These are phyloP conservation scores for Notodonta dromedarius DNA, from an alignment of 2,888 invertebrate species.

Conservation along the genomic window DNA sequence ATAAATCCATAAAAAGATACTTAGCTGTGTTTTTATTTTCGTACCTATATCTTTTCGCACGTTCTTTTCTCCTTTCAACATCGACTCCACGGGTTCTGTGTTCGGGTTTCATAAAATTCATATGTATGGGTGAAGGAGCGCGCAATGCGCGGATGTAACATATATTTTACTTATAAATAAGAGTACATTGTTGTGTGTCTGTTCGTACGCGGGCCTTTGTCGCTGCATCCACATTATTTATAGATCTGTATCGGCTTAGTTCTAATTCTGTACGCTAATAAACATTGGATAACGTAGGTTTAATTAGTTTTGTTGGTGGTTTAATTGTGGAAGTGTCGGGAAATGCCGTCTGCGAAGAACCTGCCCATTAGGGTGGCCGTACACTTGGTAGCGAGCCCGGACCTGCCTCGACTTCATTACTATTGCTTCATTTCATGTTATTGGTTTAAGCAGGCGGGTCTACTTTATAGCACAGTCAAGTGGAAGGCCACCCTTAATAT, in stretches of 20 bases:
- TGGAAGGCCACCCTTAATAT: too few species aligned
- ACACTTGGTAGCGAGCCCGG: too few species aligned
- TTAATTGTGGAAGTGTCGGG: not conserved
- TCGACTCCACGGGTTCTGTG: conserved; percentile 50
- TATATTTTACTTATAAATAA: conserved; percentile 75
- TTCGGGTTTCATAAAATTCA: conserved; percentile 77
- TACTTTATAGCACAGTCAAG: too few species aligned
- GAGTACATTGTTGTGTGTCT: conserved; percentile 63
- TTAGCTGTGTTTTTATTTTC: too few species aligned
- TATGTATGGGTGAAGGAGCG: conserved; percentile 74
- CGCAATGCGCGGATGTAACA: conserved; percentile 63
- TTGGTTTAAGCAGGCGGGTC: too few species aligned
- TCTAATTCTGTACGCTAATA: conserved; percentile 32
- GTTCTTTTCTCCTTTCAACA: conserved; percentile 5
- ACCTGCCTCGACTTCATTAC: too few species aligned
- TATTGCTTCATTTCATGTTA: too few species aligned
- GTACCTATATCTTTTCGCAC: not conserved
- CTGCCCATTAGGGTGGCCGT: too few species aligned
- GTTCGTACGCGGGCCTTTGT: conserved; percentile 37
- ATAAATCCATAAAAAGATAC: too few species aligned
- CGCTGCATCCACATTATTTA: conserved; percentile 37
- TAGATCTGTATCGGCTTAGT: conserved; percentile 26
- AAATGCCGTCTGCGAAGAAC: not conserved
- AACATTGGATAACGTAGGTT: conserved; percentile 14
- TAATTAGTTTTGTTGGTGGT: conserved; percentile 23